Conservation (phyloP, 2,888 invertebrate species). For the Andrena hattorfiana region DNA sequence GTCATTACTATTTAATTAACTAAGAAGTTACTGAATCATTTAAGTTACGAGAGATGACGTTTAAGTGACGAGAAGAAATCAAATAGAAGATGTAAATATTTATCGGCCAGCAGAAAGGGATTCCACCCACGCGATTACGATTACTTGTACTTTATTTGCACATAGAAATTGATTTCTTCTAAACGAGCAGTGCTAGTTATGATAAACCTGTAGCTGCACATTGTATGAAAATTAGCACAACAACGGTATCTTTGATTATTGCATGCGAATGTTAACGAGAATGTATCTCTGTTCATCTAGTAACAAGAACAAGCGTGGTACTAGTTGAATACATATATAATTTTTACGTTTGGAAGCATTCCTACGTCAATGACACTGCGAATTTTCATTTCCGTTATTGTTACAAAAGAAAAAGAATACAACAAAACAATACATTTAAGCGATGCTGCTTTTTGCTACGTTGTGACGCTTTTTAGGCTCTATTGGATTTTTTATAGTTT, state of each 20-base stretch:
- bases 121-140: neutral
- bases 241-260: conserved; percentile 39
- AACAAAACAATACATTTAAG: conserved; percentile 26
- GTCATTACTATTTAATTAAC: conserved; percentile 47
- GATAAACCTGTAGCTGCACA: conserved; percentile 51
- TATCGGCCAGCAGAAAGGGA: conserved; percentile 15
- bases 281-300: conserved; percentile 61
- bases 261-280: conserved; percentile 64
- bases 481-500: conserved; percentile 38
- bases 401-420: conserved; percentile 3
- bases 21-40: conserved; percentile 14
- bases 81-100: conserved; percentile 25
- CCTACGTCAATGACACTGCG: conserved; percentile 16
- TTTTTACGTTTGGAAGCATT: conserved; percentile 32
- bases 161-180: conserved; percentile 57
- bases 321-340: conserved; percentile 49
- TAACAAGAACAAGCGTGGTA: conserved; percentile 63
- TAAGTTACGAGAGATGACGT: conserved; percentile 22
- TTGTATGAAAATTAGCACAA: conserved; percentile 43
- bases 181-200: conserved; percentile 39
- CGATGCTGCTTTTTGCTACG: conserved; percentile 47
- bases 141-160: conserved; percentile 29
- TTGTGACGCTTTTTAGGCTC: conserved; percentile 53
- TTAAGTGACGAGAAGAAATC: conserved; percentile 47
- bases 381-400: conserved; percentile 40